Evolutionary conservation across 2,888 invertebrate genomes (phyloP), one percentile per base, ranked within the genome.

Genomic region (Leptothorax acervorum): DNA sequence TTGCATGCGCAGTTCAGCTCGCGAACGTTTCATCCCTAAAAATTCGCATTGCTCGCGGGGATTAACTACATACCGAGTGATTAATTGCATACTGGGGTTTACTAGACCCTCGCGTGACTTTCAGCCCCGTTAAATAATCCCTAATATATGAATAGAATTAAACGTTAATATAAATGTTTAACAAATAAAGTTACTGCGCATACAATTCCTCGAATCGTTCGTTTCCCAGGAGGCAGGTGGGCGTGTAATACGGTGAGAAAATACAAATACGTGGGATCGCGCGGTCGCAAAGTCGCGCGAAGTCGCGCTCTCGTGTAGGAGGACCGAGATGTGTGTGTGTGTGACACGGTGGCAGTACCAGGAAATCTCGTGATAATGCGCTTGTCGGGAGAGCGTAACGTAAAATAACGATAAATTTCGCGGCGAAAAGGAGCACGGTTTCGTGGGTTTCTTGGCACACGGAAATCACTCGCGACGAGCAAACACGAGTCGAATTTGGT

Each of bases 401-500:
- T 18, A 23, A 48, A 68, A 48, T 31, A 68, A 45, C 48, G 42
- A 81, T 81, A 71, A 81, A 81, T 73, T 81, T 28, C 35, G 23
- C 18, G 57, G 42, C 42, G 31, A 23, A 11, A 39, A 79, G 18
- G 35, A 76, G 18, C 45, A 3, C 31, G 57, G 4, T 39, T n/a
- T 31, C 78, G 31, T 42, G n/a, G 68, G 31, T 11, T 11, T 68
- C 65, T 18, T 35, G 48, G 42, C 57, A 60, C 45, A 68, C 70
- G 79, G 48, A 79, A 79, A 79, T 39, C 23, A 8, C n/a, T 53
- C 31, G 66, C 28, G 35, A 15, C 31, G 31, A 62, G 5, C 35
- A 63, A 15, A 48, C 66, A n/a, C 66, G 66, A 51, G 35, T 63
- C 76, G 76, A 88, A 88, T 89, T 89, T 89, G 89, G 89, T 86